These are phyloP conservation scores for Drosophila mauritiana DNA, from an alignment of 1,140 invertebrate species.

Conservation along the genomic window DNA sequence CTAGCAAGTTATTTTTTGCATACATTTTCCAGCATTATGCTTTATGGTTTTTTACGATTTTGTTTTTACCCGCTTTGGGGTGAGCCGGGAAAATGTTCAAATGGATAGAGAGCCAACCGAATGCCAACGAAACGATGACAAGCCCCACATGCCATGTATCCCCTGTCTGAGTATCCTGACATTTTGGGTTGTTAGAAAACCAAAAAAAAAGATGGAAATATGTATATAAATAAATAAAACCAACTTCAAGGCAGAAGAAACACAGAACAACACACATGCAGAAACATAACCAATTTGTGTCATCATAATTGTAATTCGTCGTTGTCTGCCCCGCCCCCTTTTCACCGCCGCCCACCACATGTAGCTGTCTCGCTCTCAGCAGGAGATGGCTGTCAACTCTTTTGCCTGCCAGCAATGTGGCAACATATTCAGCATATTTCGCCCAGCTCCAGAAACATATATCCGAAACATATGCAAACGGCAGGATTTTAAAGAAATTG, in stretches of 20 bases:
- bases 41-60: constrained; percentile 77
- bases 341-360: constrained; percentile 5
- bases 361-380: constrained; percentile 28
- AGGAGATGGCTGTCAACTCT: constrained; percentile 52
- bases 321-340: constrained; percentile 16
- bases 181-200: constrained; percentile 55
- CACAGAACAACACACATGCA: constrained; percentile 27
- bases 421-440: constrained; percentile 50
- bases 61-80: constrained; percentile 64
- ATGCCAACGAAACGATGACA: constrained; percentile 65
- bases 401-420: constrained; percentile 34
- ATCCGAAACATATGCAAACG: constrained; percentile 27
- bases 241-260: constrained; percentile 42
- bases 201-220: constrained; percentile 21
- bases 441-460: constrained; percentile 18
- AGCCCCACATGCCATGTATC: constrained; percentile 68
- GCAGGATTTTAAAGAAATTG: constrained; percentile 31
- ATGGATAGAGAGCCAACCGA: constrained; percentile 30
- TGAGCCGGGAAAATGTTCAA: constrained; percentile 26
- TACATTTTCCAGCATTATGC: constrained; percentile 76
- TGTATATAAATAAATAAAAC: constrained; percentile 18
- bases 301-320: constrained; percentile 80
- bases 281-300: constrained; percentile 81
- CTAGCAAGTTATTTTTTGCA: constrained; percentile 59
- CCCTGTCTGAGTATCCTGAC: constrained; percentile 61